Evolutionary conservation across 2,797 vertebrate genomes (phyloP).

Genomic region (Remorina albescens): DNA sequence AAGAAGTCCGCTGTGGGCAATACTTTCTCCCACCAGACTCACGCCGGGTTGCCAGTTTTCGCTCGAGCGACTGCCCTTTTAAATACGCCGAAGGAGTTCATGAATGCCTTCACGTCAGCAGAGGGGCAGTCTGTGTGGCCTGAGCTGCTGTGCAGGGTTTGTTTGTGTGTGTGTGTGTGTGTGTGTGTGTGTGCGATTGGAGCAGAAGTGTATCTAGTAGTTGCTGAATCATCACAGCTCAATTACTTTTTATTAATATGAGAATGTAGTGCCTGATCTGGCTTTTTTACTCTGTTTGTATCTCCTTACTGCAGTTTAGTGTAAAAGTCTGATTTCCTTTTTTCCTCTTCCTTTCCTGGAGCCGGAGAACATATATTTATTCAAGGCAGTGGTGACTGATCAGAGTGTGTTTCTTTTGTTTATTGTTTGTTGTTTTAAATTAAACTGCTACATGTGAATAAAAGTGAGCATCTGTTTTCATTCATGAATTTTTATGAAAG

Average conservation of each 20-base stretch:
- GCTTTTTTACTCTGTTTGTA: not conserved
- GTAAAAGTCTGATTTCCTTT: not conserved
- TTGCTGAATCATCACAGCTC: not conserved
- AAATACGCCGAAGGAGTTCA: not conserved
- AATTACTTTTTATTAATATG: not conserved
- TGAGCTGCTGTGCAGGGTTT: too few relatives aligned
- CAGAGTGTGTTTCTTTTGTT: too few relatives aligned
- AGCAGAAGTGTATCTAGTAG: not conserved
- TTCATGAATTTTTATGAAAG: not conserved
- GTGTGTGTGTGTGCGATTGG: too few relatives aligned
- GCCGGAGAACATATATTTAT: too few relatives aligned
- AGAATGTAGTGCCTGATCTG: not conserved
- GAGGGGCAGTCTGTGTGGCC: not conserved
- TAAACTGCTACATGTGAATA: too few relatives aligned
- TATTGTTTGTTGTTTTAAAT: too few relatives aligned
- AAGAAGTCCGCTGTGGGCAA: conserved; percentile 63
- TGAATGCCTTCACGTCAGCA: not conserved
- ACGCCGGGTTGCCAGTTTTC: conserved; percentile 73
- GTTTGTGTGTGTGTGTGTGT: too few relatives aligned
- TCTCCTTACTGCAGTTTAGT: not conserved
- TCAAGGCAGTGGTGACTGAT: too few relatives aligned
- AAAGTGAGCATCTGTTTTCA: too few relatives aligned
- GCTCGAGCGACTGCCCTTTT: conserved; percentile 18
- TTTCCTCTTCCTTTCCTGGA: too few relatives aligned
- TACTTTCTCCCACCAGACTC: conserved; percentile 61